Conservation (phyloP, 53 echinoderm and acorn worm species). For the Actinopyga echinites region DNA sequence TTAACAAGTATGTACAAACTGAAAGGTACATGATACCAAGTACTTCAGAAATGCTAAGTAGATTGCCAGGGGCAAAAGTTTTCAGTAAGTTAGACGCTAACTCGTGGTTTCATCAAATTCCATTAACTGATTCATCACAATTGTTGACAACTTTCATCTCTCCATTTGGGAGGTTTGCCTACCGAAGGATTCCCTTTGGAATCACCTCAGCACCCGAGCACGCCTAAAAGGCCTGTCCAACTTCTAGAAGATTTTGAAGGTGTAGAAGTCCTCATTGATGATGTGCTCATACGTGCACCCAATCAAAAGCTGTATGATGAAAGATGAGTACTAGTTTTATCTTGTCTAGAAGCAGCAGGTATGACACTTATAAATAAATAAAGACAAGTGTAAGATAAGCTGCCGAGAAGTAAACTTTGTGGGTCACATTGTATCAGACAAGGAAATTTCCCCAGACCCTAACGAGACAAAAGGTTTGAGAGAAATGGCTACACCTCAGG, state of each 20-base stretch:
- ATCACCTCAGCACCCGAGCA: constrained; percentile 56
- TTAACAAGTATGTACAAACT: constrained; percentile 49
- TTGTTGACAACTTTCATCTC: constrained; percentile 58
- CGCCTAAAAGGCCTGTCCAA: constrained; percentile 36
- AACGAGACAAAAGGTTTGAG: constrained; percentile 33
- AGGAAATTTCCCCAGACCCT: constrained; percentile 27
- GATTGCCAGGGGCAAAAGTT: constrained; percentile 45
- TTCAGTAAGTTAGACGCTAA: constrained; percentile 67
- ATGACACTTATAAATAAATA: constrained; percentile 47
- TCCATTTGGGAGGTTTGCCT: constrained; percentile 50
- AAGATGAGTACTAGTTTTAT: constrained; percentile 19
- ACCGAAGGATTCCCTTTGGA: constrained; percentile 59
- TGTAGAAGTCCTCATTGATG: constrained; percentile 44
- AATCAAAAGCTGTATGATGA: constrained; percentile 45
- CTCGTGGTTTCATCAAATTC: constrained; percentile 61
- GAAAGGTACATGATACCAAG: constrained; percentile 56
- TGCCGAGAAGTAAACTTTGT: constrained; percentile 26
- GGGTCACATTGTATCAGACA: constrained; percentile 37
- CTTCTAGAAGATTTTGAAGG: constrained; percentile 49
- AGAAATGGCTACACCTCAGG: constrained; percentile 36
- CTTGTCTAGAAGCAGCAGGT: constrained; percentile 34
- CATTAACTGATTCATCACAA: constrained; percentile 38
- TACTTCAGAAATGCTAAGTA: constrained; percentile 41
- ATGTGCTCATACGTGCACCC: constrained; percentile 40
- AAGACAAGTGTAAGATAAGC: constrained; percentile 50